phyloP scores from a whole-genome alignment of 2,888 invertebrate genomes.

The Trichopria drosophilae region DNA sequence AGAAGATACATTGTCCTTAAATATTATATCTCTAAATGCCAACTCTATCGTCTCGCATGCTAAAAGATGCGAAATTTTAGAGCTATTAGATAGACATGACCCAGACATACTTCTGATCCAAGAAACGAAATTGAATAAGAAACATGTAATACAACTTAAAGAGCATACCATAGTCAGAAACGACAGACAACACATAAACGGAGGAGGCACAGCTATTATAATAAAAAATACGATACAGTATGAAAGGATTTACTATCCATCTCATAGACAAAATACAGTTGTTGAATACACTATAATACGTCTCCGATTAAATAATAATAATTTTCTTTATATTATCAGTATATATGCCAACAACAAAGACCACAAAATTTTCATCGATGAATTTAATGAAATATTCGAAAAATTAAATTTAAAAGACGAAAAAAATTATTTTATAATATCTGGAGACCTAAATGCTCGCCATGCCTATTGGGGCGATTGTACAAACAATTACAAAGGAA shows the following conservation, averaged over 20 bases:
- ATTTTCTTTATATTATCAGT: constrained; percentile 19
- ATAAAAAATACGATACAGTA: constrained; percentile 15
- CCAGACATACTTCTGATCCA: no score
- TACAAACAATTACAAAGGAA: constrained; percentile 12
- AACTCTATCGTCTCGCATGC: no score
- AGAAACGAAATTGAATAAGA: no score
- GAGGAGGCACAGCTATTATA: constrained; percentile 32
- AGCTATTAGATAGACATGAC: no score
- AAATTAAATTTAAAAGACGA: constrained; percentile 4
- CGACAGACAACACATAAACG: no score
- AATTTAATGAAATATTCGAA: constrained; percentile 18
- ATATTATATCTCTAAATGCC: no score
- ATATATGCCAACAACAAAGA: constrained; percentile 23
- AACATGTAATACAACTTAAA: no score
- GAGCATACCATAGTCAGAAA: no score
- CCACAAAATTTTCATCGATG: constrained; percentile 27
- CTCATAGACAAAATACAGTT: not conserved
- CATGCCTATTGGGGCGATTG: constrained; percentile 18
- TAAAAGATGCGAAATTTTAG: no score
- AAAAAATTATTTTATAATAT: constrained; percentile 26
- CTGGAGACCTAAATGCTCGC: constrained; percentile 30
- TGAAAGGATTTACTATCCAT: not conserved
- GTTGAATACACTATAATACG: constrained; percentile 25
- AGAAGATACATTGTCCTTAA: no score
- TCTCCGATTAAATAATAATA: constrained; percentile 1